A percentile compares a stretch with the other conserved stretches of the same genome.
These are phyloP conservation scores for Myotis planiceps DNA, from an alignment of 2,797 vertebrate genomes.

Conservation along the genomic window DNA sequence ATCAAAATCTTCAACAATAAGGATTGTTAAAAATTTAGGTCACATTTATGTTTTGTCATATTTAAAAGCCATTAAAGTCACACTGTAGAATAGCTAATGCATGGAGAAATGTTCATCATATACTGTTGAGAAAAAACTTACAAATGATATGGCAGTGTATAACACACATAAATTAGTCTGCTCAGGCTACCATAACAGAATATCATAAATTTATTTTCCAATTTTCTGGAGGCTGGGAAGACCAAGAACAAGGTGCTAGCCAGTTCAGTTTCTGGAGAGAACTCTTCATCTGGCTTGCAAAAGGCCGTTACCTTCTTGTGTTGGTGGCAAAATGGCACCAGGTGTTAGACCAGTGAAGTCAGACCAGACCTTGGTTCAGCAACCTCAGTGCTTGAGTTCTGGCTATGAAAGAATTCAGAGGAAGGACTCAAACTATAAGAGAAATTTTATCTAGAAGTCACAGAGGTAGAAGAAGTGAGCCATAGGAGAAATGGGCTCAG, in stretches of 20 bases:
- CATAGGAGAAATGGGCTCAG: background rate
- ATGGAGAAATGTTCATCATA: background rate
- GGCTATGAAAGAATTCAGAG: background rate
- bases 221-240: background rate
- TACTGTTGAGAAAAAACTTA: background rate
- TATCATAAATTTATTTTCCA: background rate
- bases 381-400: background rate
- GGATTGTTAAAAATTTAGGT: background rate
- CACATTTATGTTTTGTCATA: background rate
- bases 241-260: background rate
- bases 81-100: background rate
- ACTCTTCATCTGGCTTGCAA: background rate
- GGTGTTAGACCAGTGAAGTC: background rate
- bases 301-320: background rate
- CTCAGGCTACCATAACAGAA: background rate
- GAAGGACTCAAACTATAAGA: background rate
- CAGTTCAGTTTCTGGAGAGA: background rate
- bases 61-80: conserved; percentile 28
- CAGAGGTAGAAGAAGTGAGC: background rate
- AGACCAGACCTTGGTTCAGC: background rate
- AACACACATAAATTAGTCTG: background rate
- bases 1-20: background rate
- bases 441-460: background rate
- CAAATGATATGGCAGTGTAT: background rate
- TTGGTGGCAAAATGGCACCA: background rate